Conservation (phyloP, 2,797 vertebrate species). For the Mus caroli region DNA sequence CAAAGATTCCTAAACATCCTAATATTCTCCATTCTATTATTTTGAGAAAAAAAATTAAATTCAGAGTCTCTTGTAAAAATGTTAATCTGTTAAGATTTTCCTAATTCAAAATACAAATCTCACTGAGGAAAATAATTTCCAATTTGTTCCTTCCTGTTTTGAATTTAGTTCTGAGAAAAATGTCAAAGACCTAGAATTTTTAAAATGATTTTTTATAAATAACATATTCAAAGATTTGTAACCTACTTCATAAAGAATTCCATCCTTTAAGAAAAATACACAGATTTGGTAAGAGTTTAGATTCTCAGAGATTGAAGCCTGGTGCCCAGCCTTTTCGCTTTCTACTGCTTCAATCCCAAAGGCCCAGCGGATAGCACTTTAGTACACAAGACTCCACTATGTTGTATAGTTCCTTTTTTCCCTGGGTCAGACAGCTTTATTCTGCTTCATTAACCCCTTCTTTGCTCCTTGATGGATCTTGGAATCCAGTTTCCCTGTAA, state of each 20-base stretch:
- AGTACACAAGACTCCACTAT: slow-evolving; percentile 67
- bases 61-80: not conserved
- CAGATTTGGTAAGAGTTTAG: slow-evolving; percentile 76
- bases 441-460: slow-evolving; percentile 95
- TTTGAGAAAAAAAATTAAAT: slow-evolving; percentile 59
- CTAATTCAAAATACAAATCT: slow-evolving; percentile 61
- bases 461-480: slow-evolving; percentile 97
- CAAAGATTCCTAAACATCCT: slow-evolving; percentile 49
- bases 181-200: slow-evolving; percentile 72
- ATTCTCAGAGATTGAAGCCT: slow-evolving; percentile 73
- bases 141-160: slow-evolving; percentile 62
- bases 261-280: slow-evolving; percentile 79
- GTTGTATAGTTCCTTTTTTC: slow-evolving; percentile 60
- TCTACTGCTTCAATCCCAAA: slow-evolving; percentile 65
- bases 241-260: slow-evolving; percentile 71
- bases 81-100: slow-evolving; percentile 64
- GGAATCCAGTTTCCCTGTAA: slow-evolving; percentile 96
- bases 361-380: slow-evolving; percentile 46
- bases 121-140: slow-evolving; percentile 62
- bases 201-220: slow-evolving; percentile 81
- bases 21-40: slow-evolving; percentile 28
- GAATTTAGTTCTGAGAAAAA: slow-evolving; percentile 68
- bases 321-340: slow-evolving; percentile 60
- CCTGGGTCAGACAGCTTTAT: slow-evolving; percentile 87
- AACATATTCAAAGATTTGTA: slow-evolving; percentile 77